A percentile compares a stretch with the other conserved stretches of the same genome.
Conservation (phyloP, 2,113 vertebrate genomes). For the Cinclus mexicanus region DNA sequence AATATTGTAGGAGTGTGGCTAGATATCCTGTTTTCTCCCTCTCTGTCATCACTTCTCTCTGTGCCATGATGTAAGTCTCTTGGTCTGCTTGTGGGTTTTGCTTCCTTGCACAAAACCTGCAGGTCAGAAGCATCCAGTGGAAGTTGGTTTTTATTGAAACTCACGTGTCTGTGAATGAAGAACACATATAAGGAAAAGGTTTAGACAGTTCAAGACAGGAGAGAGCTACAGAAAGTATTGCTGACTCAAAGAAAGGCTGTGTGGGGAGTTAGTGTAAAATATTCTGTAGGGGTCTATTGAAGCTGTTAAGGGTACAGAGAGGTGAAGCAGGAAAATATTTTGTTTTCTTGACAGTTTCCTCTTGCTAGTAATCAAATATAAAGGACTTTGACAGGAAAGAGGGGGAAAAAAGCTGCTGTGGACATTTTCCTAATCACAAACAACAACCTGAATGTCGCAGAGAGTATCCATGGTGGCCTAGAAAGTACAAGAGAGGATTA, state of each 20-base stretch:
- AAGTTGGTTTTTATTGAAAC: background rate
- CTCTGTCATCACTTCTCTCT: background rate
- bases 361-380: background rate
- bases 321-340: background rate
- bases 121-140: background rate
- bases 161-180: background rate
- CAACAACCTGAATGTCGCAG: background rate
- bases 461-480: accelerated
- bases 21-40: background rate
- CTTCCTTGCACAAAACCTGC: background rate
- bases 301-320: background rate
- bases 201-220: background rate
- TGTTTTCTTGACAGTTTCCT: background rate
- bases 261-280: too few species aligned
- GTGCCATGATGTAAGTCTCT: background rate
- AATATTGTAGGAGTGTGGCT: background rate
- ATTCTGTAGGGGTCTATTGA: background rate
- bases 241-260: background rate
- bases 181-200: background rate
- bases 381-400: background rate
- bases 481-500: background rate
- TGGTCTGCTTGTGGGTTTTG: background rate
- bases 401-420: background rate
- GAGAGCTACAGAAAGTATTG: background rate
- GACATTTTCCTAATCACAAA: background rate